These are phyloP conservation scores for Hypomecis atomaria DNA, from an alignment of 2,888 invertebrate genomes.

Conservation along the genomic window DNA sequence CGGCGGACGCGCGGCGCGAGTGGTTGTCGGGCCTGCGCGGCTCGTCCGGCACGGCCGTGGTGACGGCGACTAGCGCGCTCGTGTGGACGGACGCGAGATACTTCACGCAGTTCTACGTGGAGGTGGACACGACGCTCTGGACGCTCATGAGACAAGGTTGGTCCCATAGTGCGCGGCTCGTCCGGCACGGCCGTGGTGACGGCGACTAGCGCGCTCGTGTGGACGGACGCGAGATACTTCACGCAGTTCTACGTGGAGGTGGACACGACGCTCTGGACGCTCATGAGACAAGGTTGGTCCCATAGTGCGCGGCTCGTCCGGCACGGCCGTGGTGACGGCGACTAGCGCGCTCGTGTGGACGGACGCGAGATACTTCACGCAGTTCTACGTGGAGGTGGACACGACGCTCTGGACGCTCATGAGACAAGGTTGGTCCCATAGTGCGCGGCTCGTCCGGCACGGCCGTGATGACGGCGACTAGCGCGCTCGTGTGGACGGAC, in stretches of 20 bases:
- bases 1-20: conserved; percentile 92
- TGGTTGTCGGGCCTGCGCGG: conserved; percentile 96
- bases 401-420: conserved; percentile 92
- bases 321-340: conserved; percentile 93
- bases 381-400: conserved; percentile 93
- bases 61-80: conserved; percentile 89
- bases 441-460: conserved; percentile 95
- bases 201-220: conserved; percentile 88
- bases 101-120: conserved; percentile 93
- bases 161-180: conserved; percentile 88
- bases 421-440: conserved; percentile 81
- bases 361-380: conserved; percentile 97
- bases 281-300: conserved; percentile 89
- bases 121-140: conserved; percentile 93
- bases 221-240: conserved; percentile 99
- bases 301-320: conserved; percentile 91
- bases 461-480: conserved; percentile 90
- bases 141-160: conserved; percentile 90
- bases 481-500: conserved; percentile 97
- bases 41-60: conserved; percentile 94
- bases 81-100: conserved; percentile 99
- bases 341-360: conserved; percentile 94
- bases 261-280: conserved; percentile 90
- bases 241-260: conserved; percentile 94
- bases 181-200: conserved; percentile 95